Evolutionary conservation across 2,113 vertebrate species (phyloP).

Genomic region (Strix aluco): DNA sequence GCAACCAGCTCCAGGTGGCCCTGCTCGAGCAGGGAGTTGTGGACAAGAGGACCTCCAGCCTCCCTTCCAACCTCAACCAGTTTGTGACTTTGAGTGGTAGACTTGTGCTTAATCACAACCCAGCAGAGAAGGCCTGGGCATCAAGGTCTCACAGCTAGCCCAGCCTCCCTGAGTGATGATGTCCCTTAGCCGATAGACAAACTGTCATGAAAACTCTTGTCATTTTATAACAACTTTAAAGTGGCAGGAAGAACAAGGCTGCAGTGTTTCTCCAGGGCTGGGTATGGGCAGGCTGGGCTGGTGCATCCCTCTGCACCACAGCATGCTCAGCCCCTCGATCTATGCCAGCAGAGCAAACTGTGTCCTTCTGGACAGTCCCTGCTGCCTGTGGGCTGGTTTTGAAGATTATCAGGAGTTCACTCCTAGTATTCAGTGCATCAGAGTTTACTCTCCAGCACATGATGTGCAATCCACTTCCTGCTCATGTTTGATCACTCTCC

Average conservation of each 20-base stretch:
- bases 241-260: neutral
- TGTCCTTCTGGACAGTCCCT: neutral
- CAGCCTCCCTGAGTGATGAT: neutral
- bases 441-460: neutral
- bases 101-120: neutral
- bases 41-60: neutral
- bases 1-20: neutral
- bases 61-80: neutral
- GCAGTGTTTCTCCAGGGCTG: neutral
- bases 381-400: neutral
- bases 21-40: neutral
- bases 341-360: neutral
- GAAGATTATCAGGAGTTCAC: neutral
- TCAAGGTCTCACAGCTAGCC: neutral
- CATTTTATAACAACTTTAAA: neutral
- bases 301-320: neutral
- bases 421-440: neutral
- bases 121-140: neutral
- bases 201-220: neutral
- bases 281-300: neutral
- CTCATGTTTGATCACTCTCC: neutral
- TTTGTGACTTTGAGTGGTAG: neutral
- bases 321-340: accelerated
- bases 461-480: neutral
- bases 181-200: neutral